A percentile compares a stretch with the other conserved stretches of the same genome.
These are phyloP conservation scores for Pedicia rivosa DNA, from an alignment of 2,888 invertebrate species.

Conservation along the genomic window DNA sequence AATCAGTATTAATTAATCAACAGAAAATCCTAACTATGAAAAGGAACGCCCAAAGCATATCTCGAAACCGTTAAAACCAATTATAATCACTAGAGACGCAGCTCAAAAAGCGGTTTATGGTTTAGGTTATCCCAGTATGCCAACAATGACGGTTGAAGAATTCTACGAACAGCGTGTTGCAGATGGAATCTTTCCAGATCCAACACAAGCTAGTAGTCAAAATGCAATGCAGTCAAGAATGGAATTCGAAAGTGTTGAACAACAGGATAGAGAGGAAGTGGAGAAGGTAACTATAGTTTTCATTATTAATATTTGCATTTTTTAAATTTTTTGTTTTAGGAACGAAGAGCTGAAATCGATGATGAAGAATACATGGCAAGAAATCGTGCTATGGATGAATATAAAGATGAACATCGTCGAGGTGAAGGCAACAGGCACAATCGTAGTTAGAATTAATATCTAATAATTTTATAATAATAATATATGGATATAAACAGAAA, in stretches of 20 bases:
- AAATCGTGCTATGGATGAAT: conserved; percentile 64
- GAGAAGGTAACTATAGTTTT: conserved; percentile 28
- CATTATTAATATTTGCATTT: conserved; percentile 6
- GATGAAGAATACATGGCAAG: conserved; percentile 50
- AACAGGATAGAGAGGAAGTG: conserved; percentile 40
- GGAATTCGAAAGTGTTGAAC: conserved; percentile 27
- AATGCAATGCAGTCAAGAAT: conserved; percentile 22
- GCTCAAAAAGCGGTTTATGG: conserved; percentile 88
- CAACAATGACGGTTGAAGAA: conserved; percentile 86
- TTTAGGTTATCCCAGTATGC: conserved; percentile 84
- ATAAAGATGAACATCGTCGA: conserved; percentile 70
- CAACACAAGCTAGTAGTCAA: conserved; percentile 23
- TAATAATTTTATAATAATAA: too few species aligned
- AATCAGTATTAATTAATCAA: too few species aligned
- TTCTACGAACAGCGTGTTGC: conserved; percentile 78
- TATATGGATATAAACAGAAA: too few species aligned
- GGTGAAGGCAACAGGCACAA: conserved; percentile 79
- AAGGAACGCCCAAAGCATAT: conserved; percentile 20
- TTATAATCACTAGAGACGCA: conserved; percentile 78
- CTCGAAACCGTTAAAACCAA: conserved; percentile 46
- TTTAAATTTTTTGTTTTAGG: too few species aligned
- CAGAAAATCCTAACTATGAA: conserved; percentile 12
- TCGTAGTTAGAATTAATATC: conserved; percentile 56
- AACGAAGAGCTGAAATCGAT: conserved; percentile 49
- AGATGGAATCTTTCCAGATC: conserved; percentile 51